phyloP scores from a whole-genome alignment of 2,888 invertebrate species.

The Dryobotodes eremita region DNA sequence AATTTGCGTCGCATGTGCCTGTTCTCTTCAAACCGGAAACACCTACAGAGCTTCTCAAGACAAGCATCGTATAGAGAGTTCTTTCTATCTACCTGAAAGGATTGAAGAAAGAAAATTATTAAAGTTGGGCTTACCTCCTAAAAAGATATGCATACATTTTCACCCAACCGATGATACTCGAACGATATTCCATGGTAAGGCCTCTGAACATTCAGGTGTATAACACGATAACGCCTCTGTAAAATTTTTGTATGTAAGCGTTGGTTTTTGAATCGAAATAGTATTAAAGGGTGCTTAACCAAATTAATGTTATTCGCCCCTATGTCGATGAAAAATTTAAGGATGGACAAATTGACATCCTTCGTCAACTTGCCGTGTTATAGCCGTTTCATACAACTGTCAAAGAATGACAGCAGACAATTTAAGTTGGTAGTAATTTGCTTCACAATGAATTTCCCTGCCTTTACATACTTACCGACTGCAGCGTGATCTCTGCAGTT shows the following conservation, averaged over 20 bases:
- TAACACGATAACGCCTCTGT: slow-evolving; percentile 71
- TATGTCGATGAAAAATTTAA: neutral
- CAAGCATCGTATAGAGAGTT: no score
- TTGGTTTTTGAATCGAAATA: slow-evolving; percentile 24
- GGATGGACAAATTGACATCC: neutral
- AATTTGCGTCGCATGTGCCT: no score
- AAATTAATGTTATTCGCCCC: neutral
- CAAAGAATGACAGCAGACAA: neutral
- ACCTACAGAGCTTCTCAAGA: no score
- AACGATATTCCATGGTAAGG: slow-evolving; percentile 60
- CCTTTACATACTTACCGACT: neutral
- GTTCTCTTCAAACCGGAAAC: no score
- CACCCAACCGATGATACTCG: neutral
- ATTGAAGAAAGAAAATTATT: no score
- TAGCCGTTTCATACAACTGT: neutral
- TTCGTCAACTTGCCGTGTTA: no score
- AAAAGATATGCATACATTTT: neutral
- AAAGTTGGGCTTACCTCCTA: no score
- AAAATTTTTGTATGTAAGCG: slow-evolving; percentile 45
- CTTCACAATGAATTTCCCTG: no score
- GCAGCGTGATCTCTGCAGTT: no score
- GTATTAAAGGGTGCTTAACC: neutral
- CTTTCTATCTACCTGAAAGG: no score
- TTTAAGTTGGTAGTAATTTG: neutral
- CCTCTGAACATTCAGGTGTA: slow-evolving; percentile 75